phyloP scores from a whole-genome alignment of 2,888 invertebrate species.

The Agrotis ipsilon region DNA sequence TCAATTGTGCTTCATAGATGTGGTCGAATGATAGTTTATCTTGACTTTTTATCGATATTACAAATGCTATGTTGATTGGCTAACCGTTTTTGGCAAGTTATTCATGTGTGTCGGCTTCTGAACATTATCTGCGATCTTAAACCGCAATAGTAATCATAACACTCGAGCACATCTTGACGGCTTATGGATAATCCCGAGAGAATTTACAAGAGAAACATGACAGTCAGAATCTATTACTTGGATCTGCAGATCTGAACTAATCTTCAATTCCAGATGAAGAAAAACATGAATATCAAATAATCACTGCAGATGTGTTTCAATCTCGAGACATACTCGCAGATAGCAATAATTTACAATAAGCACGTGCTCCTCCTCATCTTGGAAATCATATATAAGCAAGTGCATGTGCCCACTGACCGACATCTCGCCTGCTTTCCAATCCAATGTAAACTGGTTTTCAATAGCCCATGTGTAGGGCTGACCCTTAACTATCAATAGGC shows the following conservation, averaged over 20 bases:
- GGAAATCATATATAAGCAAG: constrained; percentile 64
- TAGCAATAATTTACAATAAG: constrained; percentile 40
- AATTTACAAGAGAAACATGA: not conserved
- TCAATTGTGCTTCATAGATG: constrained; percentile 43
- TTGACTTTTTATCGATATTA: constrained; percentile 31
- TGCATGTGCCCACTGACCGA: constrained; percentile 72
- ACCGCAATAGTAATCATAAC: not conserved
- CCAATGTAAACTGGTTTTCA: constrained; percentile 64
- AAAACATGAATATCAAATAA: constrained; percentile 17
- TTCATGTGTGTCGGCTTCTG: not conserved
- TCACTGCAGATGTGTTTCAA: constrained; percentile 44
- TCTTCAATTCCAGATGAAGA: not conserved
- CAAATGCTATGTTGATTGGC: constrained; percentile 27
- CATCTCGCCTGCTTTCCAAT: constrained; percentile 70
- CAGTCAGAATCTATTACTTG: not conserved
- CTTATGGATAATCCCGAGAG: not conserved
- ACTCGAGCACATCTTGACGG: constrained; percentile 1
- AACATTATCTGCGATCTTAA: not conserved
- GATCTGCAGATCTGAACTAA: constrained; percentile 1
- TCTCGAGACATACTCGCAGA: constrained; percentile 26
- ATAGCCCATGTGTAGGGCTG: constrained; percentile 61
- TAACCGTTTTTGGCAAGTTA: constrained; percentile 12
- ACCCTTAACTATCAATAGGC: constrained; percentile 65
- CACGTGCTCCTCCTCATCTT: constrained; percentile 54
- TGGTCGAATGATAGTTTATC: constrained; percentile 38